Conservation (phyloP, 2,797 vertebrate species). For the Malacoctenus gilli region DNA sequence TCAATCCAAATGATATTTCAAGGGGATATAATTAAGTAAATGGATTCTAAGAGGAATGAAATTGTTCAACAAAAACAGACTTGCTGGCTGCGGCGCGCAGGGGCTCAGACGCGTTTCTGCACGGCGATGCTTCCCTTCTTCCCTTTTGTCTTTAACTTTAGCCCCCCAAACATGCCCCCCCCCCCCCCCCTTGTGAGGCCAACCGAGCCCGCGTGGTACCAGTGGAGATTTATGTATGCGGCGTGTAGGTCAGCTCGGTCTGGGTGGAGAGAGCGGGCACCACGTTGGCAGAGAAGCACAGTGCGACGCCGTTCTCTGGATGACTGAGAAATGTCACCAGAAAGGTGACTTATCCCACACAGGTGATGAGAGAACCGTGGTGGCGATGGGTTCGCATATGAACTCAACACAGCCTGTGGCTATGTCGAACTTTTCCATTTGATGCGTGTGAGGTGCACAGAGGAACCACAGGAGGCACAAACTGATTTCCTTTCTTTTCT, state of each 20-base stretch:
- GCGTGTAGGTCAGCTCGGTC: constrained; percentile 44
- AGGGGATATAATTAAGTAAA: constrained; percentile 64
- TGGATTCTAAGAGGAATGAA: constrained; percentile 53
- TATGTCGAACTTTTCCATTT: constrained; percentile 12
- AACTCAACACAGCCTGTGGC: constrained; percentile 22
- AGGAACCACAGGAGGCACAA: constrained; percentile 27
- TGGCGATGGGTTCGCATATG: constrained; percentile 35
- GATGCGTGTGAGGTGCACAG: constrained; percentile 14
- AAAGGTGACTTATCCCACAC: constrained; percentile 40
- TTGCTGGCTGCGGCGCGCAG: constrained; percentile 18
- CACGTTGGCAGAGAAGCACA: constrained; percentile 22
- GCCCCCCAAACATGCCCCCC: constrained; percentile 9
- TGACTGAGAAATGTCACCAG: constrained; percentile 58
- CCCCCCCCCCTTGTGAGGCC: constrained; percentile 10
- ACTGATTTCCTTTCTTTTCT: constrained; percentile 12
- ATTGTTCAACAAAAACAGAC: constrained; percentile 44
- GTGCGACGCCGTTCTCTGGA: constrained; percentile 31
- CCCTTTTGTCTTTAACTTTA: constrained; percentile 34
- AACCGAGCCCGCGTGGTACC: constrained; percentile 10
- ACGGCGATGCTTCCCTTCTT: constrained; percentile 14
- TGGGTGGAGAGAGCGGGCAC: constrained; percentile 44
- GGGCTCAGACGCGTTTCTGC: constrained; percentile 19
- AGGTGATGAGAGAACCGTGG: constrained; percentile 24
- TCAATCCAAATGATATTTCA: constrained; percentile 57
- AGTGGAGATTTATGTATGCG: constrained; percentile 45